A percentile compares a stretch with the other conserved stretches of the same genome.
Conservation (phyloP, 2,888 invertebrate genomes). For the Latheticus oryzae region DNA sequence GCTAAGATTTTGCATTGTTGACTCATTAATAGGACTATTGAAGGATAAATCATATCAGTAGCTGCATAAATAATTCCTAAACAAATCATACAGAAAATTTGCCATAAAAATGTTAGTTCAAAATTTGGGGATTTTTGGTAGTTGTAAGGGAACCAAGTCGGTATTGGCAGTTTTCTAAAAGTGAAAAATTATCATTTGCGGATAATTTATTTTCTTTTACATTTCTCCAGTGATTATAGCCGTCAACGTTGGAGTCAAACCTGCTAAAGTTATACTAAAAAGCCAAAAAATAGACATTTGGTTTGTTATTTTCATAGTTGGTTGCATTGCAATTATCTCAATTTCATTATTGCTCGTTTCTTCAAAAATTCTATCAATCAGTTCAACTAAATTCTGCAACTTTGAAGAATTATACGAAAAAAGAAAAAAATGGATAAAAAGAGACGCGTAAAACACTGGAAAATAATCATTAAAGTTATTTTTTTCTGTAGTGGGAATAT, state of each 20-base stretch:
- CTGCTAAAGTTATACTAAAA: constrained; percentile 15
- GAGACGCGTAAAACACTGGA: constrained; percentile 6
- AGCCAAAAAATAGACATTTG: too few species aligned
- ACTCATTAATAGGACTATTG: neutral
- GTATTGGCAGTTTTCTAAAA: constrained; percentile 16
- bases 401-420: constrained; percentile 10
- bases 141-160: constrained; percentile 24
- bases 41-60: constrained; percentile 12
- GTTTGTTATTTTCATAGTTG: too few species aligned
- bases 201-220: too few species aligned
- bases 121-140: constrained; percentile 17
- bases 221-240: too few species aligned
- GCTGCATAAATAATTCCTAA: neutral
- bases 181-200: too few species aligned
- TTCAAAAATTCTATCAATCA: constrained; percentile 3
- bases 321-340: constrained; percentile 10
- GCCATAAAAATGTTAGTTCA: constrained; percentile 14
- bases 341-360: constrained; percentile 4
- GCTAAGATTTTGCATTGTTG: constrained; percentile 20
- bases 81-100: constrained; percentile 2
- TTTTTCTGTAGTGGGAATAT: neutral
- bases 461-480: neutral
- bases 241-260: too few species aligned
- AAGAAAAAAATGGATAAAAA: constrained; percentile 9
- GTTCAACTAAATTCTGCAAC: neutral